These are phyloP conservation scores for Galaxea fascicularis DNA, from an alignment of 92 coral and sea anemone genomes.

Conservation along the genomic window DNA sequence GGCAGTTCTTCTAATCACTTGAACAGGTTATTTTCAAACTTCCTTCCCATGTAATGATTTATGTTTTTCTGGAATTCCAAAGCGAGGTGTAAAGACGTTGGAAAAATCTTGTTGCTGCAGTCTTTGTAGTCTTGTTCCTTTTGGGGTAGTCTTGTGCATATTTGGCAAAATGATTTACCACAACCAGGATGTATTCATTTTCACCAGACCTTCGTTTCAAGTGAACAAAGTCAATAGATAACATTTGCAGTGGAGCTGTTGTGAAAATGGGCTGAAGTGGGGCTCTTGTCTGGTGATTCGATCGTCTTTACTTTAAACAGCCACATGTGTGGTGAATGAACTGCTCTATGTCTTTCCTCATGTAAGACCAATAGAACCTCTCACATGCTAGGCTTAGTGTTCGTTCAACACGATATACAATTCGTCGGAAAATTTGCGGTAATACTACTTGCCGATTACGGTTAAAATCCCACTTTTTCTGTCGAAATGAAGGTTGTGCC, in stretches of 20 bases:
- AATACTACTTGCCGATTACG: background rate
- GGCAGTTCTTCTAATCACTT: conserved; percentile 28
- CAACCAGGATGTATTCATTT: conserved; percentile 21
- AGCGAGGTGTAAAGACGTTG: conserved; percentile 24
- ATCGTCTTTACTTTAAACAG: conserved; percentile 44
- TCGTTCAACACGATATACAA: background rate
- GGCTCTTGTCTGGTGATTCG: conserved; percentile 37
- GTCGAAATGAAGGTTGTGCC: too few relatives aligned
- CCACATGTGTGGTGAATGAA: conserved; percentile 49
- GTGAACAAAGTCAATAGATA: conserved; percentile 28
- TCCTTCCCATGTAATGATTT: conserved; percentile 31
- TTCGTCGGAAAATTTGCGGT: background rate
- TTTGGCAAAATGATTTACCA: conserved; percentile 30
- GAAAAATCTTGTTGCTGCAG: conserved; percentile 22
- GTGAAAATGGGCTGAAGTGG: conserved; percentile 55
- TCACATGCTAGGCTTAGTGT: conserved; percentile 46
- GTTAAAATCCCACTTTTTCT: background rate
- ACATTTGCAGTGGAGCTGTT: conserved; percentile 38
- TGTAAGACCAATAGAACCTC: conserved; percentile 53
- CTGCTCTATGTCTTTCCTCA: conserved; percentile 59
- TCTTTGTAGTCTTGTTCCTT: conserved; percentile 27
- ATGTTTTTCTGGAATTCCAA: conserved; percentile 33
- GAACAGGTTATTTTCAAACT: conserved; percentile 24
- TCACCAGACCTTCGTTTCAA: background rate
- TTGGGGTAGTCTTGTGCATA: conserved; percentile 34